A percentile compares a stretch with the other conserved stretches of the same genome.
These are phyloP conservation scores for Acrocephalus arundinaceus DNA, from an alignment of 2,113 vertebrate species.

Conservation along the genomic window DNA sequence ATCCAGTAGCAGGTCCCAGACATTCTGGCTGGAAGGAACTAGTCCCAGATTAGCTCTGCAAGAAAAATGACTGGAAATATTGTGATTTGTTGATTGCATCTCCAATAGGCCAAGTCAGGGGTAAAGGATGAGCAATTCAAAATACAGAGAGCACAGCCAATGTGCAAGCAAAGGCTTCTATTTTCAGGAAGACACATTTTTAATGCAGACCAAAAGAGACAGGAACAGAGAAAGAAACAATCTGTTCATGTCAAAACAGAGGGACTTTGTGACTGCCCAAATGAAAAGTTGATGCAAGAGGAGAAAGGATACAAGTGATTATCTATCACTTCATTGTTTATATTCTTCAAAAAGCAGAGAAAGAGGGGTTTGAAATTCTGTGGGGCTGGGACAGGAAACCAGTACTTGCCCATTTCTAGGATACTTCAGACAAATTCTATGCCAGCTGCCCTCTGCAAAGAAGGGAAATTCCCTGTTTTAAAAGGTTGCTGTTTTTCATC, in stretches of 20 bases:
- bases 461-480: not conserved
- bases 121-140: not conserved
- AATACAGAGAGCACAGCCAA: not conserved
- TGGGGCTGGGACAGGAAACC: not conserved
- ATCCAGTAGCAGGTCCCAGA: not conserved
- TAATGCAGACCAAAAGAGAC: not conserved
- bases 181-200: conserved; percentile 31
- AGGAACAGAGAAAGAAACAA: conserved; percentile 1
- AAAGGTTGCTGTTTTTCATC: not conserved
- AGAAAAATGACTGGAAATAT: conserved; percentile 35
- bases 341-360: not conserved
- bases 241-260: conserved; percentile 16
- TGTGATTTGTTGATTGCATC: not conserved
- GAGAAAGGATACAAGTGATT: not conserved
- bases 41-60: not conserved
- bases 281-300: not conserved
- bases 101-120: not conserved
- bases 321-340: not conserved
- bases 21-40: not conserved
- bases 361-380: not conserved
- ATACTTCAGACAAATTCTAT: not conserved
- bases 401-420: not conserved
- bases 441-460: not conserved
- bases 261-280: not conserved
- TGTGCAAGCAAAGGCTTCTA: not conserved